Base-by-base conservation (phyloP, 2,888 invertebrate genomes). In the Mycogona germanica region DNA sequence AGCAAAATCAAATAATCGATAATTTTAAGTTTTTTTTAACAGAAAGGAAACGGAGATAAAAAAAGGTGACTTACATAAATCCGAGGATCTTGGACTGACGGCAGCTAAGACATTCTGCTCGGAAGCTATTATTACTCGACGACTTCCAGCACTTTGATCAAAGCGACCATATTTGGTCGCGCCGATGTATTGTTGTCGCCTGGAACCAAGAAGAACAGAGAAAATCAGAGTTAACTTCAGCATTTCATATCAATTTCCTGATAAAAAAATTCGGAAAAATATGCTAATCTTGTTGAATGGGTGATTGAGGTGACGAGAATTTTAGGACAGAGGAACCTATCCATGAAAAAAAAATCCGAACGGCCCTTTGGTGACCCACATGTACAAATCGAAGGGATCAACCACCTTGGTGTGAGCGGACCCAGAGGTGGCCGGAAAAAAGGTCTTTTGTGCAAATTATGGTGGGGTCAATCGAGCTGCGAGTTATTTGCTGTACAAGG, bases 61-160 rank as follows among this genome's bases (percentile, higher is more conserved):
- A 42, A 42, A n/a, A n/a, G 3, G 21, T 12, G 12, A 12, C 29
- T 12, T 51, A 60, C 57, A 30, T 21, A 45, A 50, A 56, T 71
- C 69, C 75, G 86, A 86, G 63, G 82, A 82, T 70, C 85, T 85
- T 57, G 83, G 74, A 68, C 83, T 82, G 51, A 92, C 68, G 53
- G 87, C 83, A 57, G 89, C 88, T 57, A 92, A 71, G 60, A 89
- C 87, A 76, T 91, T 89, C 68, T 87, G 84, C 64, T 87, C 81
- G 0, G 89, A 88, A 26, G 82, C 85, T 26, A 89, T 80, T 64
- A 87, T 78, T 53, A 88, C 74, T 65, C 81, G 80, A 65, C 82
- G 84, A 9, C 55, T 55, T 44, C 80, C 58, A 46, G 60, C 78
- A 23, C 79, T 77, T 23, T 81, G 77, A 65, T 87, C 87, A 63